A percentile compares a stretch with the other conserved stretches of the same genome.
These are phyloP conservation scores for Molorchus minor DNA, from an alignment of 2,888 invertebrate species.

Conservation along the genomic window DNA sequence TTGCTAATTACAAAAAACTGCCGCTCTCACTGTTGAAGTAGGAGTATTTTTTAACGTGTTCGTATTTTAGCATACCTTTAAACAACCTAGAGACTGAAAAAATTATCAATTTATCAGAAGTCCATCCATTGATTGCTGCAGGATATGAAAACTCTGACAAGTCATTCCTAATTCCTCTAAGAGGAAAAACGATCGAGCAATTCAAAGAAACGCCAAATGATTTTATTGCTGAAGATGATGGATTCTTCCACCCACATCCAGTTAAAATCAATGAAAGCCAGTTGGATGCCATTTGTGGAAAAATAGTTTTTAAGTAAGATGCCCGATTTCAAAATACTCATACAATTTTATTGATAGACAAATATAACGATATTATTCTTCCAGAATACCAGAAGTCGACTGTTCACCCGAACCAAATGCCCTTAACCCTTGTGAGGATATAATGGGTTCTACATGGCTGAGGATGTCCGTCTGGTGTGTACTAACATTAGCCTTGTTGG, in stretches of 20 bases:
- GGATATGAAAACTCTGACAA: slow-evolving; percentile 3
- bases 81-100: background rate
- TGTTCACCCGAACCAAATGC: slow-evolving; percentile 82
- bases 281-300: slow-evolving; percentile 44
- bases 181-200: slow-evolving; percentile 39
- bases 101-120: background rate
- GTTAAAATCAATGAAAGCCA: slow-evolving; percentile 39
- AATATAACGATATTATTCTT: slow-evolving; percentile 22
- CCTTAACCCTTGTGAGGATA: slow-evolving; percentile 89
- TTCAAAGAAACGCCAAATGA: slow-evolving; percentile 23
- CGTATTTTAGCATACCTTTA: background rate
- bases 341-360: background rate
- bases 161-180: slow-evolving; percentile 29
- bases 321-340: background rate
- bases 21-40: background rate
- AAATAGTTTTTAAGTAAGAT: slow-evolving; percentile 43
- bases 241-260: slow-evolving; percentile 43
- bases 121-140: background rate
- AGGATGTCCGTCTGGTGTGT: slow-evolving; percentile 89
- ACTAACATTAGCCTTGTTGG: slow-evolving; percentile 80
- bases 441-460: slow-evolving; percentile 84
- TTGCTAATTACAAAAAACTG: background rate
- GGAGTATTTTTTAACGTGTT: too few relatives aligned
- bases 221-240: slow-evolving; percentile 37
- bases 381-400: slow-evolving; percentile 65